Percentiles rank a stretch among this genome's conserved stretches.
Evolutionary conservation across 1,140 invertebrate genomes (phyloP).

Genomic region (Sycobia sp.): DNA sequence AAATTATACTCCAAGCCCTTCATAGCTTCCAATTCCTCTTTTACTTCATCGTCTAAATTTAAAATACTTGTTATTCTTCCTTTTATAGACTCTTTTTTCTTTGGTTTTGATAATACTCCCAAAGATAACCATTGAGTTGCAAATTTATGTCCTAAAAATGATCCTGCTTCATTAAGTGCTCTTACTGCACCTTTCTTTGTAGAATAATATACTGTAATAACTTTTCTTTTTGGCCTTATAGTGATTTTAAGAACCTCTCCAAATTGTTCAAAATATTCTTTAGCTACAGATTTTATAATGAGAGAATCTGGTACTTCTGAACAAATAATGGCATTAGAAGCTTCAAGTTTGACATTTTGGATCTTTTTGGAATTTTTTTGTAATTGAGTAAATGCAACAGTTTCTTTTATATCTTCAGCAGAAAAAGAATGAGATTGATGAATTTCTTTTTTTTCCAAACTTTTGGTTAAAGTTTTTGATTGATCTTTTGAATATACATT

Average conservation of each 20-base stretch:
- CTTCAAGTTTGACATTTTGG: constrained; percentile 33
- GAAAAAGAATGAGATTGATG: constrained; percentile 26
- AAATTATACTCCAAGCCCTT: constrained; percentile 46
- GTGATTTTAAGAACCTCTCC: constrained; percentile 67
- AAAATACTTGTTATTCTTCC: constrained; percentile 42
- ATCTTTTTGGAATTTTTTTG: constrained; percentile 43
- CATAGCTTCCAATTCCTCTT: constrained; percentile 61
- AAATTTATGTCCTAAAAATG: constrained; percentile 68
- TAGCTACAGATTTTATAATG: constrained; percentile 65
- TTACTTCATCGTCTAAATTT: constrained; percentile 53
- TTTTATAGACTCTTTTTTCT: constrained; percentile 47
- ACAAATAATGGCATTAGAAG: constrained; percentile 56
- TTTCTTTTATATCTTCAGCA: constrained; percentile 38
- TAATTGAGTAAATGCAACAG: constrained; percentile 37
- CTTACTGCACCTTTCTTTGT: constrained; percentile 62
- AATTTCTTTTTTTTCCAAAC: background rate
- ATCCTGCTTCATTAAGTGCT: constrained; percentile 65
- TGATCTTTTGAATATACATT: background rate
- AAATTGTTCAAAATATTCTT: constrained; percentile 70
- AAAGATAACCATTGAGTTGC: constrained; percentile 61
- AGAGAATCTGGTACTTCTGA: constrained; percentile 68
- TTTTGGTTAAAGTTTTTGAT: constrained; percentile 29
- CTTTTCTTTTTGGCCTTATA: constrained; percentile 65
- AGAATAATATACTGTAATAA: constrained; percentile 68
- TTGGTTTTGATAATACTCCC: constrained; percentile 39